Evolutionary conservation across 1,140 invertebrate genomes (phyloP), one percentile per base, ranked within the genome.

Genomic region (Schlechtendalia chinensis): DNA sequence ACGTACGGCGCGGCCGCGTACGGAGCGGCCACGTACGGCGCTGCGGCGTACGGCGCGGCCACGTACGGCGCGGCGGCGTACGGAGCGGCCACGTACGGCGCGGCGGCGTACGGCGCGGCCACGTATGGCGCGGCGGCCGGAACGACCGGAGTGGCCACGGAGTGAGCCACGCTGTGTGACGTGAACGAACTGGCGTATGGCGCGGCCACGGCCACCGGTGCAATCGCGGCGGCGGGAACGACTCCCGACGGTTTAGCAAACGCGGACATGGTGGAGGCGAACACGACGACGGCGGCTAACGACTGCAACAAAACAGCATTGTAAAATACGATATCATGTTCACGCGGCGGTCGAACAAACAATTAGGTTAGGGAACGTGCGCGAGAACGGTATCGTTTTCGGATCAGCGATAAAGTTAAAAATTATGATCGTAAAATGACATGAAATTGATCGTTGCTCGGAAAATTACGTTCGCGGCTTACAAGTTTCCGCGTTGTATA

Each of bases 161-260:
- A 89, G 74, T 91, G 90, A 85, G 90, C 89, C n/a, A 90, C 85
- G 16, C 88, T 85, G 82, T 90, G 89, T 0, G 89, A 88, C 50
- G 89, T 89, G 86, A 90, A 91, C 27, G 88, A 90, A 82, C 85
- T 88, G 19, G 89, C 89, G 72, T 89, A 89, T 0, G 90, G 90
- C 4, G 89, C 89, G 0, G 67, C 67, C 1, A 90, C 85, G 47
- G 86, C 89, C 29, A 84, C 86, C 22, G 89, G 87, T n/a, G 87
- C 85, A 0, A 87, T 85, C 5, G 87, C 87, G 5, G 88, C 86
- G 6, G 69, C 79, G 2, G 67, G 32, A 11, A 81, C 45, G 5
- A 56, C 29, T 32, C 27, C 53, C 1, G 75, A 12, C 0, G 74
- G 74, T 39, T 56, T 58, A 22, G 74, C 74, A 1, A 56, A 47